phyloP scores from a whole-genome alignment of 2,113 vertebrate species.

The Phalacrocorax carbo region DNA sequence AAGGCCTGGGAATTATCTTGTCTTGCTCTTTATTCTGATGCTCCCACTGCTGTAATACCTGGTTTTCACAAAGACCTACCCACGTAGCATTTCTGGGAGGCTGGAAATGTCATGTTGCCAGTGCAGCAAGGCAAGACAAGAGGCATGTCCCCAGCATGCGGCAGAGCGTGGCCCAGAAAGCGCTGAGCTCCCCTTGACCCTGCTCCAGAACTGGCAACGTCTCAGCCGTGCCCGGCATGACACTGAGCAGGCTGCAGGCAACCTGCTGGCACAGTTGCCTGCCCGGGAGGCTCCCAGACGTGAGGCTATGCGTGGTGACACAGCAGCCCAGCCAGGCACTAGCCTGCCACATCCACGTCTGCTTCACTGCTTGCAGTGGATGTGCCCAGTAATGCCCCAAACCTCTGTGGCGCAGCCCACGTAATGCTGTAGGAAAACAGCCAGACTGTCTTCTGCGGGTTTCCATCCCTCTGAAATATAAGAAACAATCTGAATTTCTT shows the following conservation, averaged over 20 bases:
- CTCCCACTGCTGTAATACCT: background rate
- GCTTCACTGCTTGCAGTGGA: background rate
- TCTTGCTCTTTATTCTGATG: background rate
- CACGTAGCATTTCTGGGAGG: background rate
- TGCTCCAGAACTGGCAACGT: background rate
- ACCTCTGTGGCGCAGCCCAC: background rate
- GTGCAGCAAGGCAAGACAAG: background rate
- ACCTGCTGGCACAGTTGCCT: background rate
- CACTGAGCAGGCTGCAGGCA: background rate
- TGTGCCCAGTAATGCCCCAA: accelerated
- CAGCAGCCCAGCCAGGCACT: background rate
- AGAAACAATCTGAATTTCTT: background rate
- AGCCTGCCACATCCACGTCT: accelerated
- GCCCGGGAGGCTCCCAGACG: accelerated
- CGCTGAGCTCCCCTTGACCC: background rate
- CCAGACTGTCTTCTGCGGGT: background rate
- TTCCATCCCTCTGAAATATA: background rate
- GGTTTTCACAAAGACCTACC: background rate
- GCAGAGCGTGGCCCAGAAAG: background rate
- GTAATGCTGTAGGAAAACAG: background rate
- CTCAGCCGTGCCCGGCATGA: accelerated
- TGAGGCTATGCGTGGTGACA: background rate
- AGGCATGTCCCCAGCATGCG: accelerated
- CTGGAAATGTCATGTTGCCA: accelerated
- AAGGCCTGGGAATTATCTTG: background rate